phyloP scores from a whole-genome alignment of 2,113 vertebrate genomes.

The Heliornis fulica region DNA sequence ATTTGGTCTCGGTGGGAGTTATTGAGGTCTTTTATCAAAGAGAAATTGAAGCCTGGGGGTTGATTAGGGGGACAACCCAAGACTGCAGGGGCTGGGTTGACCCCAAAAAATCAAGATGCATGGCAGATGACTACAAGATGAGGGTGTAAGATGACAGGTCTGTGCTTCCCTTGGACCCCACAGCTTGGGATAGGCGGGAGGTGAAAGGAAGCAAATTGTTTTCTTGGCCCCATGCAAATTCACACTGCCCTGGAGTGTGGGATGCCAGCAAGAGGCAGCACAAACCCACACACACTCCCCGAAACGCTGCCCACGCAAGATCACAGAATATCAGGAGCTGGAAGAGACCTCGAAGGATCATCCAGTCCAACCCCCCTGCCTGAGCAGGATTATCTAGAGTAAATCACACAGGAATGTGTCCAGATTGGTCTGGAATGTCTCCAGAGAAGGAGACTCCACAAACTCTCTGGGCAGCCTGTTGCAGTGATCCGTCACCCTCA shows the following conservation, averaged over 20 bases:
- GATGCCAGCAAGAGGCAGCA: not conserved
- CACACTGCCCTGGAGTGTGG: not conserved
- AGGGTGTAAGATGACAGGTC: not conserved
- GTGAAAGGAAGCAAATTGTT: not conserved
- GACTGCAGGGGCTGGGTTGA: not conserved
- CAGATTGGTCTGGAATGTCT: no score
- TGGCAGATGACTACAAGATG: not conserved
- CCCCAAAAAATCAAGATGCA: not conserved
- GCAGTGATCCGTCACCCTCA: no score
- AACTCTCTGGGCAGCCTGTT: no score
- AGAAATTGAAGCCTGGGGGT: not conserved
- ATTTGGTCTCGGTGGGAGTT: slow-evolving; percentile 54
- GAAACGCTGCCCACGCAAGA: not conserved
- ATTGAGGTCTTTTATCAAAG: not conserved
- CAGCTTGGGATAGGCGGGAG: not conserved
- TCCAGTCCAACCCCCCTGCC: no score
- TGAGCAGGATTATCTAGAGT: no score
- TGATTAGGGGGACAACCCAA: not conserved
- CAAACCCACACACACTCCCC: not conserved
- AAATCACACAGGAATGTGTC: no score
- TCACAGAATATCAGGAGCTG: no score
- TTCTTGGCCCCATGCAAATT: not conserved
- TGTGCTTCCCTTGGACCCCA: not conserved
- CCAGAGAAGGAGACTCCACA: no score
- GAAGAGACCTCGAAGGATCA: no score